Base-by-base conservation (phyloP, 2,888 invertebrate genomes). In the Bellardia bayeri region DNA sequence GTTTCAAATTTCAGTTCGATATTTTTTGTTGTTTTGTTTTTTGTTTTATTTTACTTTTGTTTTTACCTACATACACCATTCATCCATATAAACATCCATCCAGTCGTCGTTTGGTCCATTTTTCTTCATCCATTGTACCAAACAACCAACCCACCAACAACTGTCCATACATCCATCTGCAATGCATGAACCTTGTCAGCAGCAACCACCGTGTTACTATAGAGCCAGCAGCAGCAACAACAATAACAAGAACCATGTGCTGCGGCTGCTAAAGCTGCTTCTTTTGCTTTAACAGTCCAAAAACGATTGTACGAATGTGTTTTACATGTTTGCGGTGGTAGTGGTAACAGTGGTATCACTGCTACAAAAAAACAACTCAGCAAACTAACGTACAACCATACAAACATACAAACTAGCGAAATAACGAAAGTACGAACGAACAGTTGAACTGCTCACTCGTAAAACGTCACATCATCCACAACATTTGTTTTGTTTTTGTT, bases 81-180 rank as follows among this genome's bases (percentile, higher is more conserved):
- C 83, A 61, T 76, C 16, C 61, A 51, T 23, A 42, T 64, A 69
- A 42, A 14, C 45, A 82, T 42, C 37, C 58, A 64, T 75, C 75
- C 45, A 14, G 56, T 49, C 68, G 56, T 82, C 40, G 37, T 72
- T 71, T 72, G 64, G 68, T 81, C 45, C 69, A 81, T 68, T 56
- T 51, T 51, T 51, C 33, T 49, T 42, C 13, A 33, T 14, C 33
- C 14, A 63, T 63, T 14, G 9, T 4, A 30, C 54, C 54, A 66
- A 30, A 2, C 51, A 11, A 11, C 64, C 45, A 68, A n/a, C n/a
- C 9, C 42, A 23, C 51, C 45, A 51, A 13, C 83, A 51, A 30
- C 58, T 33, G 37, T 74, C 64, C 16, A 56, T 66, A 37, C 68
- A 82, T 78, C 80, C 86, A 86, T 86, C 82, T 86, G 87, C 87